phyloP scores from a whole-genome alignment of 2,113 vertebrate genomes.

The Zingel zingel region DNA sequence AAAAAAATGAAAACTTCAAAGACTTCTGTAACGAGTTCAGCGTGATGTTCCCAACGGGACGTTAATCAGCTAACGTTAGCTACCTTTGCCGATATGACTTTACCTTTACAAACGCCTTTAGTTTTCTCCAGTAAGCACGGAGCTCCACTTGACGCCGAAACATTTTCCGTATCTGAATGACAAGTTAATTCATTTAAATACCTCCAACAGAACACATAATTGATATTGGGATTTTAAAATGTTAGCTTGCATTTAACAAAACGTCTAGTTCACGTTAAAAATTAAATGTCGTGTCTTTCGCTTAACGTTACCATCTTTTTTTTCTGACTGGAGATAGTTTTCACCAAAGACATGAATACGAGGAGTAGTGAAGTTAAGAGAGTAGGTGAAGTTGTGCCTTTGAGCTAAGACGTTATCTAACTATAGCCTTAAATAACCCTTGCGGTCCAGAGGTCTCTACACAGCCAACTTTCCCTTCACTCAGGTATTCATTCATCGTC shows the following conservation, averaged over 20 bases:
- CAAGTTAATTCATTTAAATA: background rate
- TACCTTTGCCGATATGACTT: constrained; percentile 3
- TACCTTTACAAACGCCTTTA: constrained; percentile 85
- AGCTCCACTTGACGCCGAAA: constrained; percentile 63
- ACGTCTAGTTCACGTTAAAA: background rate
- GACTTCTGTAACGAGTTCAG: background rate
- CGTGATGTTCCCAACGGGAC: too few species aligned
- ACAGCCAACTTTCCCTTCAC: background rate
- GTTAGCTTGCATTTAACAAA: background rate
- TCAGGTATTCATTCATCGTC: background rate
- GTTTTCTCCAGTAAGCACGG: constrained; percentile 74
- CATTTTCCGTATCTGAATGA: constrained; percentile 65
- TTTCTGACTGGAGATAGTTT: background rate
- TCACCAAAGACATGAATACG: background rate
- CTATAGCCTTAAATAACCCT: background rate
- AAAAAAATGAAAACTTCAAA: too few species aligned
- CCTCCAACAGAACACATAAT: background rate
- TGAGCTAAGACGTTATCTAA: background rate
- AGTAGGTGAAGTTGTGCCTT: rapidly evolving
- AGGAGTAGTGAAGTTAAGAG: too few species aligned
- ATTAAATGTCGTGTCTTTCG: background rate
- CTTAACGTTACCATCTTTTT: constrained; percentile 32
- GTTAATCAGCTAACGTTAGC: background rate
- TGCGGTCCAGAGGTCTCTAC: too few species aligned
- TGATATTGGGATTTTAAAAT: rapidly evolving